These are phyloP conservation scores for Alosa alosa DNA, from an alignment of 2,113 vertebrate genomes.

Conservation along the genomic window DNA sequence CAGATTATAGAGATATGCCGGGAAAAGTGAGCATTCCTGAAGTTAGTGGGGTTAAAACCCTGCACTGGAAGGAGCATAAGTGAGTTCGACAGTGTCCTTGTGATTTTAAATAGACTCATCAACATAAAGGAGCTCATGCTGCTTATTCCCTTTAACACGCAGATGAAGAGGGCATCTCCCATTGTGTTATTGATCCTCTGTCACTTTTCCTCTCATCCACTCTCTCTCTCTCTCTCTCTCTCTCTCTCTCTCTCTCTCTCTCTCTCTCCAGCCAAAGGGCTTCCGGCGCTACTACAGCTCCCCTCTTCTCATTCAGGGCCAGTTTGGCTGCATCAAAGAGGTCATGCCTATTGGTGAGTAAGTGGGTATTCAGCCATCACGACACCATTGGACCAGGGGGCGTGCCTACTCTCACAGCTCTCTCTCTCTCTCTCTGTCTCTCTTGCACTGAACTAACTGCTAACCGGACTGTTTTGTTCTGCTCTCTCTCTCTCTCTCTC, in stretches of 20 bases:
- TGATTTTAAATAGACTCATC: background rate
- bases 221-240: background rate
- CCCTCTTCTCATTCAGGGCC: slow-evolving; percentile 93
- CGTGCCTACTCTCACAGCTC: background rate
- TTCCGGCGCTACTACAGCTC: slow-evolving; percentile 98
- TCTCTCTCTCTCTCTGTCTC: slow-evolving; percentile 33
- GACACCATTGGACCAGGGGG: background rate
- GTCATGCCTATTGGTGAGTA: slow-evolving; percentile 97
- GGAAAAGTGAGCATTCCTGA: background rate
- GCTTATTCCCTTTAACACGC: background rate
- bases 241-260: slow-evolving; percentile 20
- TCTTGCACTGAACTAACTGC: background rate
- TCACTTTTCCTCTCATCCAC: background rate
- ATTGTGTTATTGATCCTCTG: slow-evolving; percentile 11
- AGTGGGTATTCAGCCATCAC: background rate
- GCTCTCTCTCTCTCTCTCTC: slow-evolving; percentile 33
- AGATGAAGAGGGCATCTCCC: background rate
- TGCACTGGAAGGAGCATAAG: background rate
- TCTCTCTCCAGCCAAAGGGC: slow-evolving; percentile 85
- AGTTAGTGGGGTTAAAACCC: background rate
- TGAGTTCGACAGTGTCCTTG: background rate
- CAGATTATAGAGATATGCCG: background rate
- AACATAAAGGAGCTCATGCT: background rate
- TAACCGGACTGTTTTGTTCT: background rate
- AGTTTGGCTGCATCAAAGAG: slow-evolving; percentile 98